Conservation (phyloP, 2,797 vertebrate genomes). For the Clarias pachynema region DNA sequence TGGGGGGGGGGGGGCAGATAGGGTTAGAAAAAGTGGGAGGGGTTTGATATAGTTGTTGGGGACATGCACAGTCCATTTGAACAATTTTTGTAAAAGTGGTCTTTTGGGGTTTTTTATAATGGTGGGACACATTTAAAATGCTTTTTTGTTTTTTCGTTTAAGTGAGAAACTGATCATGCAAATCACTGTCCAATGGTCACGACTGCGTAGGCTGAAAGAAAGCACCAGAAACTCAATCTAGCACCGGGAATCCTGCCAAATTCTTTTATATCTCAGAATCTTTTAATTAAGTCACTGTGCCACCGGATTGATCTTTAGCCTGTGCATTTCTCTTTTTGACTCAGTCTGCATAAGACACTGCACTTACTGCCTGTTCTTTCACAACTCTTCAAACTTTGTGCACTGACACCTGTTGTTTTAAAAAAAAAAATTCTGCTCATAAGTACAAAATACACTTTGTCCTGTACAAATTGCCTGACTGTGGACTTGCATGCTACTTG, state of each 20-base stretch:
- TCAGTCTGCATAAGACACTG: conserved; percentile 14
- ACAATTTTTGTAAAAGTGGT: conserved; percentile 8
- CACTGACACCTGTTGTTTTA: conserved; percentile 12
- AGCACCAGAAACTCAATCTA: background rate
- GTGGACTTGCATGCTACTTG: conserved; percentile 28
- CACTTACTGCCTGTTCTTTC: conserved; percentile 49
- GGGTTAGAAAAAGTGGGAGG: background rate
- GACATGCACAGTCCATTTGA: background rate
- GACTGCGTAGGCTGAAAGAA: conserved; percentile 32
- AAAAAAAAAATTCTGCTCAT: background rate
- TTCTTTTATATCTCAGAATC: background rate
- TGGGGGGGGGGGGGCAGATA: background rate
- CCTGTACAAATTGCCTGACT: conserved; percentile 17
- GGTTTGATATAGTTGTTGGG: background rate
- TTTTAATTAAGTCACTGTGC: conserved; percentile 38
- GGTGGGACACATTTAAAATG: conserved; percentile 29
- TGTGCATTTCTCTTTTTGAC: conserved; percentile 18
- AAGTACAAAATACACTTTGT: conserved; percentile 1
- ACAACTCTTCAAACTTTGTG: conserved; percentile 36
- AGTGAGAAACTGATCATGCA: conserved; percentile 40
- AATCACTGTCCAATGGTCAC: conserved; percentile 43
- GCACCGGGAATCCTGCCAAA: background rate
- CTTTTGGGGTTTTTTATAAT: conserved; percentile 10
- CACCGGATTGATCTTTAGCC: conserved; percentile 3
- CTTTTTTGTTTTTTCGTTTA: background rate